These are phyloP conservation scores for Druon quercuslanigerum DNA, from an alignment of 1,140 invertebrate species.

Conservation along the genomic window DNA sequence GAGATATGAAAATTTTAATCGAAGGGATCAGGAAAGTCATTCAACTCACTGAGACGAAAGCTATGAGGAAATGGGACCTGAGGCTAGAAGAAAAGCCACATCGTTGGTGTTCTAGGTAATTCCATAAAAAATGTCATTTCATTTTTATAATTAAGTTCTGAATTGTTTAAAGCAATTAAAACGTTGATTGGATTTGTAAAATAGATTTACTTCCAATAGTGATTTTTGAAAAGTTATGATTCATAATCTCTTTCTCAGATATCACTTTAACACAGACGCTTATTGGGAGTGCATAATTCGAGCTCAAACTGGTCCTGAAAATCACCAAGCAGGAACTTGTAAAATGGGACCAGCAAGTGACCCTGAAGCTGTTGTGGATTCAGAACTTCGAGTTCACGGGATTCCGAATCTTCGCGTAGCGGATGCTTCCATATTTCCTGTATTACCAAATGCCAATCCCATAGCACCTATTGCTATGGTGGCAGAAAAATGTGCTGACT, in stretches of 20 bases:
- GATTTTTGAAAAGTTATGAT: constrained; percentile 41
- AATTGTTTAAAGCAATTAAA: constrained; percentile 32
- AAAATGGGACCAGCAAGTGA: constrained; percentile 74
- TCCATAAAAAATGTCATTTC: neutral
- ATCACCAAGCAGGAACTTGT: constrained; percentile 77
- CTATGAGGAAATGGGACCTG: constrained; percentile 74
- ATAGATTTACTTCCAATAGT: neutral
- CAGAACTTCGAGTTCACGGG: constrained; percentile 74
- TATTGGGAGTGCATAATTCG: constrained; percentile 76
- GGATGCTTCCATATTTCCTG: constrained; percentile 78
- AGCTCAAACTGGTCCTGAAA: constrained; percentile 69
- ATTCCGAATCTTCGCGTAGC: constrained; percentile 73
- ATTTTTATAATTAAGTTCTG: neutral
- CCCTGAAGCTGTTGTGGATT: constrained; percentile 74
- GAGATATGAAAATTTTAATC: constrained; percentile 74
- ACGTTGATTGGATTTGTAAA: neutral
- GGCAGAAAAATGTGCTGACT: constrained; percentile 77
- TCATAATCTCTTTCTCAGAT: constrained; percentile 53
- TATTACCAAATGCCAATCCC: constrained; percentile 75
- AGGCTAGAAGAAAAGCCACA: constrained; percentile 66
- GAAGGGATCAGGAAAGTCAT: constrained; percentile 73
- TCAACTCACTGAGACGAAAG: constrained; percentile 63
- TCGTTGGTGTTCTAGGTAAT: constrained; percentile 62
- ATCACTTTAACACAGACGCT: constrained; percentile 71
- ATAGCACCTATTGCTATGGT: constrained; percentile 76